Base-by-base conservation (phyloP, 2,888 invertebrate species). In the Eledone cirrhosa region DNA sequence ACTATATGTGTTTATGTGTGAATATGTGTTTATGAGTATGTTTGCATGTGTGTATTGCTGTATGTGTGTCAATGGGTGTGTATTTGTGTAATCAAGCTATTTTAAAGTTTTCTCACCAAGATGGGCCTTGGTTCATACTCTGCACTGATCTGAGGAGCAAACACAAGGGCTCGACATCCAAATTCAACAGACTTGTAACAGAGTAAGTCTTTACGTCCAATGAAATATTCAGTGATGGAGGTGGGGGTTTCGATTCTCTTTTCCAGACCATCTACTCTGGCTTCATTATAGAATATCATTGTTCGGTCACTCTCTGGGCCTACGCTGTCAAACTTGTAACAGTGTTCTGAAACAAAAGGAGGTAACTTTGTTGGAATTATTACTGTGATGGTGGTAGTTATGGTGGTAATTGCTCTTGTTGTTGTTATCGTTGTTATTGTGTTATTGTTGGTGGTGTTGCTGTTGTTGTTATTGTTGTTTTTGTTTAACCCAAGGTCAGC, bases 191-290 rank as follows among this genome's bases (percentile, higher is more conserved):
- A 85, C 79, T 89, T 87, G 83, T 87, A 91, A 81, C 85, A 89
- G 53, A 91, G 84, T 83, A 87, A 89, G 83, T 91, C 91, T 78
- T 88, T 88, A 69, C 91, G 81, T 79, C 89, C 86, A 33, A 83
- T 80, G 79, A 86, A 91, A 79, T 90, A 87, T 80, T 91, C 91
- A 3, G 87, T 89, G 89, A 91, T 90, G 78, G 87, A 88, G 41
- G 83, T 81, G 0, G 89, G 88, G 8, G 89, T 90, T 81, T 91
- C 90, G n/a, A 87, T 86, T 47, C 91, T 83, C 78, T 88, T 89
- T 33, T 86, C 90, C 59, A 96, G 92, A 5, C 95, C 94, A 88
- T 97, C 96, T 11, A 94, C 89, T 3, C 96, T 92, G 0, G 94
- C 93, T 81, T 91, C 87, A 86, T 91, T 84, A 86, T 93, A 93